Percentiles rank a stretch among this genome's conserved stretches.
Conservation (phyloP, 2,888 invertebrate genomes). For the Macroteleia sp. region DNA sequence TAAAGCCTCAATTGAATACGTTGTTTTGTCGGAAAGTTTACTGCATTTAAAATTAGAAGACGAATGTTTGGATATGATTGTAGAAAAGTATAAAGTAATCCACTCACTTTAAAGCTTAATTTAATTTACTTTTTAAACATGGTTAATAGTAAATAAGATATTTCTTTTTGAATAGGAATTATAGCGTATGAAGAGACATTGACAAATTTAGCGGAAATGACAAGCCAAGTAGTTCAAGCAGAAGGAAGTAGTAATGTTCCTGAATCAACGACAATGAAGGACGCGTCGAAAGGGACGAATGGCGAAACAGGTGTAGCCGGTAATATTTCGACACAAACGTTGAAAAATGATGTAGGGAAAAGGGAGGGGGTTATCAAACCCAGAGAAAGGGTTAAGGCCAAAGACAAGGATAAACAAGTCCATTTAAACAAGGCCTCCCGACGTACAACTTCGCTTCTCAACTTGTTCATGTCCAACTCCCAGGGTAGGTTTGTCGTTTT, state of each 20-base stretch:
- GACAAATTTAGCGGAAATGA: conserved; percentile 78
- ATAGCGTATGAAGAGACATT: conserved; percentile 82
- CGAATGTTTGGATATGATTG: too few species aligned
- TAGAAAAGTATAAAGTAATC: too few species aligned
- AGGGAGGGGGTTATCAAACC: conserved; percentile 79
- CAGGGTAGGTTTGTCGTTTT: conserved; percentile 88
- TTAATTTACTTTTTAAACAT: too few species aligned
- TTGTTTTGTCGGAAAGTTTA: not conserved
- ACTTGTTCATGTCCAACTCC: conserved; percentile 97
- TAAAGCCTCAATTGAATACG: too few species aligned
- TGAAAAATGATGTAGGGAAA: conserved; percentile 80
- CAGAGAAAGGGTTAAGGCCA: conserved; percentile 76
- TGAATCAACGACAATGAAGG: conserved; percentile 73
- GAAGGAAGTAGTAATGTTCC: conserved; percentile 68
- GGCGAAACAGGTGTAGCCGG: conserved; percentile 83
- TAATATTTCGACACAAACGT: conserved; percentile 78
- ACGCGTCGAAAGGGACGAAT: conserved; percentile 78
- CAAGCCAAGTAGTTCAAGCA: conserved; percentile 72
- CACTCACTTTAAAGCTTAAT: too few species aligned
- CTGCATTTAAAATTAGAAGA: too few species aligned
- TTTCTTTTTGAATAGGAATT: conserved; percentile 73
- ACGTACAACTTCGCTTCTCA: conserved; percentile 96
- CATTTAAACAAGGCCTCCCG: conserved; percentile 90
- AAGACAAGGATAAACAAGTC: conserved; percentile 77
- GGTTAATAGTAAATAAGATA: too few species aligned